Evolutionary conservation across 2,888 invertebrate genomes (phyloP).

Genomic region (Cryptophagus acutangulus): DNA sequence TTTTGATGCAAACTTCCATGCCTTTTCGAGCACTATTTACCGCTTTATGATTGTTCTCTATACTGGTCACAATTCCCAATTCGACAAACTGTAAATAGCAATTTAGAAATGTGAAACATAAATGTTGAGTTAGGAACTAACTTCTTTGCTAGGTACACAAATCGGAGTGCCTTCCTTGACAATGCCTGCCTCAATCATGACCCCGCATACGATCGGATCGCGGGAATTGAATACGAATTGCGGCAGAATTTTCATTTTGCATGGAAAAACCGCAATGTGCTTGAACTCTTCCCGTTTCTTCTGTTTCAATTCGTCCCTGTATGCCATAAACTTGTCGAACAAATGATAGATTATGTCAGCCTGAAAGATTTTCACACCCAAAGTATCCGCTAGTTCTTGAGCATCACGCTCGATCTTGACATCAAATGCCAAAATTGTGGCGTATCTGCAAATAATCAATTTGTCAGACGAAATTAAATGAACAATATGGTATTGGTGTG

Average conservation of each 20-base stretch:
- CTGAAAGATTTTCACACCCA: conserved; percentile 93
- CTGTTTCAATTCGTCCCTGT: conserved; percentile 84
- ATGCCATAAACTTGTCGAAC: conserved; percentile 94
- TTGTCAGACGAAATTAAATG: conserved; percentile 13
- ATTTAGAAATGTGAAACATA: conserved; percentile 5
- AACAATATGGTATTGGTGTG: conserved; percentile 8
- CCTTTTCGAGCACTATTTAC: conserved; percentile 94
- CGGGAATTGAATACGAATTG: conserved; percentile 97
- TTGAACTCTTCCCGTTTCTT: conserved; percentile 93
- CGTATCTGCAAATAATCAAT: conserved; percentile 71
- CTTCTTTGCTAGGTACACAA: conserved; percentile 95
- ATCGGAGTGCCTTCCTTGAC: conserved; percentile 95
- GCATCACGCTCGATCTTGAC: conserved; percentile 98
- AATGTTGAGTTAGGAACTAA: conserved; percentile 47
- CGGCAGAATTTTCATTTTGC: conserved; percentile 77
- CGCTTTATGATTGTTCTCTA: conserved; percentile 93
- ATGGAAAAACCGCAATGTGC: conserved; percentile 96
- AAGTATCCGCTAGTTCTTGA: conserved; percentile 91
- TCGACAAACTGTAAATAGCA: conserved; percentile 75
- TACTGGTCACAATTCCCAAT: conserved; percentile 89
- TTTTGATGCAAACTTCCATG: conserved; percentile 93
- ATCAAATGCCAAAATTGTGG: conserved; percentile 98
- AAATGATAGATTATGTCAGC: conserved; percentile 99
- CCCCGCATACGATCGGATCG: conserved; percentile 96
- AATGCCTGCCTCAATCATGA: conserved; percentile 92